Base-by-base conservation (phyloP, 2,888 invertebrate genomes). In the Noctua janthina region DNA sequence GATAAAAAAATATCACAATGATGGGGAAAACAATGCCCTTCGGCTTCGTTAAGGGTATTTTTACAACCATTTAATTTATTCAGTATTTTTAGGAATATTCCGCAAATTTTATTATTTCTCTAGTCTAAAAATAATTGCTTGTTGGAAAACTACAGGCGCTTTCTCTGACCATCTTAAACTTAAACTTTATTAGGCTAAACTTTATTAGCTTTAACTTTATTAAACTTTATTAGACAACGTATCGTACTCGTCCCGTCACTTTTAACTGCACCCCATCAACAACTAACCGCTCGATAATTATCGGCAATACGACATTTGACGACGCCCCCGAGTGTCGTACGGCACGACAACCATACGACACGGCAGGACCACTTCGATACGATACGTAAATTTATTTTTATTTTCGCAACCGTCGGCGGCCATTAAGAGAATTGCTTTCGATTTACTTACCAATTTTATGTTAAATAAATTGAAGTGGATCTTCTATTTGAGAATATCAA, bases 301-400 rank as follows among this genome's bases (percentile, higher is more conserved):
- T 90, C 90, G 90, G 81, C 89, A 84, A 87, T 88, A 90, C 88
- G 87, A 81, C 90, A 84, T 88, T 88, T 89, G 84, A 95, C 93
- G 92, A 92, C 91, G 83, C 96, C 94, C 95, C 78, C 81, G 95
- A 95, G 96, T 88, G 91, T 92, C 94, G 93, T 96, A 90, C 64
- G 62, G 69, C 66, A 90, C 89, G 89, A 79, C 49, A 46, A 80
- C 92, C 91, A 88, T 71, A 92, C 92, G 91, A 91, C 79, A 84
- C 81, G 85, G 86, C 82, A 87, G 76, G 84, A 80, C 64, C 82
- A 77, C 84, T 80, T 86, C 67, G 76, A 77, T 83, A 78, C 90
- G 87, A 89, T 92, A 68, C 46, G 92, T 95, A 94, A 94, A 95
- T 95, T 94, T 93, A 92, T 89, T 93, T 94, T 95, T 95, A 95